Conservation (phyloP, 2,797 vertebrate species). For the Cyclopterus lumpus region DNA sequence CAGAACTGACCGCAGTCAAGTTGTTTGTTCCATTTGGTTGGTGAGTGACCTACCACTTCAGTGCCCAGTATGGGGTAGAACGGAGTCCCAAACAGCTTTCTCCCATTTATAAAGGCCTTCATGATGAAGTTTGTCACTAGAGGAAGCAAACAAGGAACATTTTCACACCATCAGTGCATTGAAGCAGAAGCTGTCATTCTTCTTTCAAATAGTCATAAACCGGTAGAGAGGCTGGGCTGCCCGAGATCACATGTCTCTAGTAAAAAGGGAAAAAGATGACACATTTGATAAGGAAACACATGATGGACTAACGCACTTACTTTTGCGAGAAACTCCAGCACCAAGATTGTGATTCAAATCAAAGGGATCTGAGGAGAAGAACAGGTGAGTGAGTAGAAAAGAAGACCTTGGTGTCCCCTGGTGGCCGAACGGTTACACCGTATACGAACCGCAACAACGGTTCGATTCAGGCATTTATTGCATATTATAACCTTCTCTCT, state of each 20-base stretch:
- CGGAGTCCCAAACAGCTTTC: conserved; percentile 95
- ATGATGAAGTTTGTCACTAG: conserved; percentile 99
- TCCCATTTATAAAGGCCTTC: conserved; percentile 99
- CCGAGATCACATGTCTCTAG: background rate
- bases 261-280: too few relatives aligned
- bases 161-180: background rate
- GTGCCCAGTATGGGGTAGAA: conserved; percentile 91
- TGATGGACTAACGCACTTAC: conserved; percentile 76
- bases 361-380: conserved; percentile 90
- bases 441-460: background rate
- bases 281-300: background rate
- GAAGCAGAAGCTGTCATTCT: background rate
- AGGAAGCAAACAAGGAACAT: conserved; percentile 4
- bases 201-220: background rate
- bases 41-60: conserved; percentile 88
- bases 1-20: background rate
- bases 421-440: background rate
- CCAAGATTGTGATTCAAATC: conserved; percentile 99
- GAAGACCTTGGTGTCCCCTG: background rate
- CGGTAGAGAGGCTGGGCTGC: background rate
- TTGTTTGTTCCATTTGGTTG: too few relatives aligned
- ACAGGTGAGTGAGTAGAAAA: background rate
- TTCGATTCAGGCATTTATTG: background rate
- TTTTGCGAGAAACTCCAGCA: conserved; percentile 98
- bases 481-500: background rate